These are phyloP conservation scores for Esperia sulphurella DNA, from an alignment of 2,888 invertebrate genomes.

Conservation along the genomic window DNA sequence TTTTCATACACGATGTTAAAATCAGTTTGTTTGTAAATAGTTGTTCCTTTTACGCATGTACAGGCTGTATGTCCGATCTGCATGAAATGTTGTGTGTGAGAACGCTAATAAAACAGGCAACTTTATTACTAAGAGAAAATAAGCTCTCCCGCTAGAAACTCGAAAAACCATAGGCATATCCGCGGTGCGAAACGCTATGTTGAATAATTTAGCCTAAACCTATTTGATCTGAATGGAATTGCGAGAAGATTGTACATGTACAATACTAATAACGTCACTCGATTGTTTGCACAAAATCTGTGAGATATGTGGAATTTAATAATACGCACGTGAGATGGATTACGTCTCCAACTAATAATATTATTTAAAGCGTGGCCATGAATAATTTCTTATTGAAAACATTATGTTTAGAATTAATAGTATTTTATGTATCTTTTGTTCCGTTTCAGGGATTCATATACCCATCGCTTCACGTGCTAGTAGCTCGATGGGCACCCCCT, in stretches of 20 bases:
- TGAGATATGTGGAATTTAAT: neutral
- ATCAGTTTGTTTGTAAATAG: no score
- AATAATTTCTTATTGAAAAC: neutral
- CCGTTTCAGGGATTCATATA: slow-evolving; percentile 78
- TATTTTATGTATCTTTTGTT: neutral
- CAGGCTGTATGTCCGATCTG: no score
- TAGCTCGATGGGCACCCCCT: slow-evolving; percentile 87
- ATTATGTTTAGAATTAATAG: neutral
- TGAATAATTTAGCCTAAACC: no score
- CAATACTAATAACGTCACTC: neutral
- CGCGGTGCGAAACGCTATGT: no score
- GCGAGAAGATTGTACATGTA: neutral
- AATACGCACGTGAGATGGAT: neutral
- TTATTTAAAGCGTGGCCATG: neutral
- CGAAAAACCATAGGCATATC: no score
- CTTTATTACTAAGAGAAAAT: no score
- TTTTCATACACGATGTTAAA: no score
- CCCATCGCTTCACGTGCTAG: slow-evolving; percentile 81
- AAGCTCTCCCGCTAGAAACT: no score
- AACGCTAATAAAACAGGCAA: no score
- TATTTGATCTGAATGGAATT: no score
- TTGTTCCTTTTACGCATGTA: no score
- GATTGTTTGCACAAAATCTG: neutral
- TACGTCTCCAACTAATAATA: neutral
- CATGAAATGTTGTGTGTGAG: no score